These are phyloP conservation scores for Heteromurus nitidus DNA, from an alignment of 2,888 invertebrate species.

Conservation along the genomic window DNA sequence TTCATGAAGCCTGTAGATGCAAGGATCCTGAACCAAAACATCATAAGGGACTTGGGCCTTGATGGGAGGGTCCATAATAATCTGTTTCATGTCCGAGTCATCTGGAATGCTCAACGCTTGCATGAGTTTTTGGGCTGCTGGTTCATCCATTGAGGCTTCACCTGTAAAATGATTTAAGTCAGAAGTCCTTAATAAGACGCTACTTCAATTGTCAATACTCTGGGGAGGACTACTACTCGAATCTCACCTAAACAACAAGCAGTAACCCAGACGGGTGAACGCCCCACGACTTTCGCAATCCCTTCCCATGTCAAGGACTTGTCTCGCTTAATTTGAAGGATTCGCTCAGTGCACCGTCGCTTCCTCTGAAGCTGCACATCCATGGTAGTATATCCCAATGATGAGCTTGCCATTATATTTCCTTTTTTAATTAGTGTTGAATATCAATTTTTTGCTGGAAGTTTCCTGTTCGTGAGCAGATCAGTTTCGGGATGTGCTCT, in stretches of 20 bases:
- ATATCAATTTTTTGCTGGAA: too few species aligned
- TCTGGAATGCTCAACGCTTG: slow-evolving; percentile 44
- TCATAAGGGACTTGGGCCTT: slow-evolving; percentile 65
- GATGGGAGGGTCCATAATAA: slow-evolving; percentile 64
- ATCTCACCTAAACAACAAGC: slow-evolving; percentile 55
- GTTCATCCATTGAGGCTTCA: slow-evolving; percentile 68
- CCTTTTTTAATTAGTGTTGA: too few species aligned
- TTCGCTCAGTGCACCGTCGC: slow-evolving; percentile 50
- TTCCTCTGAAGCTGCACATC: slow-evolving; percentile 50
- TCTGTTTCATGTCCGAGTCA: slow-evolving; percentile 29
- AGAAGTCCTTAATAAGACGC: too few species aligned
- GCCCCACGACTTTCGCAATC: slow-evolving; percentile 61
- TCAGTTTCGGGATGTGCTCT: too few species aligned
- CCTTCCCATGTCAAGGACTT: slow-evolving; percentile 70
- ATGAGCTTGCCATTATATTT: background rate
- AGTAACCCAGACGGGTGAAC: slow-evolving; percentile 71
- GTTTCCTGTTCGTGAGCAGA: too few species aligned
- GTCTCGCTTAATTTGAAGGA: slow-evolving; percentile 62
- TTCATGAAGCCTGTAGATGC: slow-evolving; percentile 68
- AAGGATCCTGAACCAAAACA: slow-evolving; percentile 66
- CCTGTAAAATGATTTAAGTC: too few species aligned
- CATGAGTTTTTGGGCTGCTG: slow-evolving; percentile 52
- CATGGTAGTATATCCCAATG: slow-evolving; percentile 15
- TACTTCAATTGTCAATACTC: too few species aligned
- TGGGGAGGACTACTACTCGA: too few species aligned